Base-by-base conservation (phyloP, 2,888 invertebrate species). In the Oligia latruncula region DNA sequence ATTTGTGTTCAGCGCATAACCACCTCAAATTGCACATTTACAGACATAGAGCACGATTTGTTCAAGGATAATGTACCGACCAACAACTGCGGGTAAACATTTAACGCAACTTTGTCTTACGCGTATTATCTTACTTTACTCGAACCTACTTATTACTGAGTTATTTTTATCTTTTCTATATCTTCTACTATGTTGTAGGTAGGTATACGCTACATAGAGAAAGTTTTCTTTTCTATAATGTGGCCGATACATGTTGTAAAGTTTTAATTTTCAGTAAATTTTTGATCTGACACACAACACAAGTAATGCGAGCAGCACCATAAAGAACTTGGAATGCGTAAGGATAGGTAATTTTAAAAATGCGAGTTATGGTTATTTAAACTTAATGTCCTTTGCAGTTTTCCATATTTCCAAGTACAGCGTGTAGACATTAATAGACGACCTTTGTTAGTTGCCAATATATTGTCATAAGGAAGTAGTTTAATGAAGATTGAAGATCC, bases 11-110 rank as follows among this genome's bases (percentile, higher is more conserved):
- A 89, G 90, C 90, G 89, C 91, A 91, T 93, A 93, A 93, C 90
- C 90, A 91, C 90, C 89, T 92, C 86, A 93, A 94, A 95, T 93
- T 94, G 93, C 92, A 90, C 92, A 92, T 94, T 94, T 93, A 92
- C 91, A 90, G 90, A 91, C 90, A 90, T 91, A 91, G 88, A 91
- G 91, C 94, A 95, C 95, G 94, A 95, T 92, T 93, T 91, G 86
- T 93, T 94, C 95, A 95, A 95, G 95, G 95, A 93, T 93, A 91
- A 92, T 91, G 90, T 91, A 89, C 88, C 86, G 88, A 88, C 87
- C 58, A 58, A 23, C 4, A 86, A 87, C 85, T 86, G 80, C 81
- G 74, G 74, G 81, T 80, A 78, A 74, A 78, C 68, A 83, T 85
- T 85, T 67, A 84, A 78, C 80, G 86, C 78, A 89, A 77, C 55